A percentile compares a stretch with the other conserved stretches of the same genome.
Evolutionary conservation across 2,797 vertebrate species (phyloP).

Genomic region (Gymnoscopelus microlampas): DNA sequence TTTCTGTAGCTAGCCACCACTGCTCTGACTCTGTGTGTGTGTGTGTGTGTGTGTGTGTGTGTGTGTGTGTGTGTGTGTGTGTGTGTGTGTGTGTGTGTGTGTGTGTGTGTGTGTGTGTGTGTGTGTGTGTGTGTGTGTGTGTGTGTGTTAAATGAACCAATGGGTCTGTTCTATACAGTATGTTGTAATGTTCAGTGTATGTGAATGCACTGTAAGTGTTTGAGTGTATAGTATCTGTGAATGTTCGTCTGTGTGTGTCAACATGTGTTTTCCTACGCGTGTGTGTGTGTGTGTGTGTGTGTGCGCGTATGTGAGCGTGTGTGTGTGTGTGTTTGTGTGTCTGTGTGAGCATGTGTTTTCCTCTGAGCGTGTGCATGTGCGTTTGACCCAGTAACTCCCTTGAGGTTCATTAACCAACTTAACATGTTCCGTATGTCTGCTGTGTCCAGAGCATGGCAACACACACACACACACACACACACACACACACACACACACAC

Average conservation of each 20-base stretch:
- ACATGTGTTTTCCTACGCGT: slow-evolving; percentile 8
- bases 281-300: slow-evolving; percentile 3
- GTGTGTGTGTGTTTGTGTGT: slow-evolving; percentile 17
- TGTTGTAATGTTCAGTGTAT: too few species aligned
- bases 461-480: neutral
- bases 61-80: slow-evolving; percentile 3
- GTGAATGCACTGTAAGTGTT: too few species aligned
- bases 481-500: neutral
- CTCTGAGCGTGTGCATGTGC: neutral
- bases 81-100: slow-evolving; percentile 20
- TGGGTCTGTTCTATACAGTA: too few species aligned
- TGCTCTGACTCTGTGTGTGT: slow-evolving; percentile 22
- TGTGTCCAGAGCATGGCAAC: neutral
- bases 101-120: slow-evolving; percentile 3
- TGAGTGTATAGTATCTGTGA: slow-evolving; percentile 3
- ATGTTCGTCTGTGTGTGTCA: slow-evolving; percentile 1
- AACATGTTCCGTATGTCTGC: slow-evolving; percentile 16
- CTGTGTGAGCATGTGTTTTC: neutral
- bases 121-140: slow-evolving; percentile 14
- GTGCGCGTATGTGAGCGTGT: neutral
- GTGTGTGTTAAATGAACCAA: neutral
- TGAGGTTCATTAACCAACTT: slow-evolving; percentile 45
- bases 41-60: neutral
- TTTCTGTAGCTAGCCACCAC: slow-evolving; percentile 54
- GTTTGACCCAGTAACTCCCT: neutral